Evolutionary conservation across 30 jellyfish, hydroid and myxozoan species (phyloP), one percentile per base, ranked within the genome.

Genomic region (Hydra vulgaris): DNA sequence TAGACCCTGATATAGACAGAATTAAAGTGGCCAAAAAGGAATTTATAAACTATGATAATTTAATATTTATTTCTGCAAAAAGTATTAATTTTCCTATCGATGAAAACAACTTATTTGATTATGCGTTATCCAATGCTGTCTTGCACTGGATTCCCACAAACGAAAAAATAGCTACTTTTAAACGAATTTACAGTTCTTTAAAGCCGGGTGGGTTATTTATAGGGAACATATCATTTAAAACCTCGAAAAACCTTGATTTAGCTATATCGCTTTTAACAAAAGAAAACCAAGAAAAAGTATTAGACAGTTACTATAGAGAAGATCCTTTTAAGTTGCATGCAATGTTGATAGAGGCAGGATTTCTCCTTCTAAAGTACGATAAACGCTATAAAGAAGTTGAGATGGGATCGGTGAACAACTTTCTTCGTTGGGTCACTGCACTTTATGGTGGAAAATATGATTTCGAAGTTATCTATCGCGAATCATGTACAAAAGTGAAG

Each of bases 111-210:
- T 73, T 73, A 53, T 87, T 69, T 77, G 95, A 87, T 82, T 70
- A 26, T 17, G 23, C 82, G 17, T 21, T 83, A 24, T 72, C 88
- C 74, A 87, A 75, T 61, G 85, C 71, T 19, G 95, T 81, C 21
- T 69, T 87, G 24, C 95, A 87, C 76, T 87, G 95, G 95, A 82
- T 87, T n/a, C 89, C 92, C 7, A 68, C 79, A 15, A 88, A 67
- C 19, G 95, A 87, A 25, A 78, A 85, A 66, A 18, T 75, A 25
- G 26, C 54, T 8, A 87, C 93, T 15, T 76, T 87, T 66, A 21
- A 73, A 53, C 69, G 94, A 17, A 81, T 87, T 25, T 15, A 27
- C 77, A 21, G 26, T 1, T 77, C 88, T 17, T 53, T 87, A 80
- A 87, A 87, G 27, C 88, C 89, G 23, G 95, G 95, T 54, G 89